Percentiles rank a stretch among this genome's conserved stretches.
Conservation (phyloP, 2,888 invertebrate genomes). For the Harpagoxenus sublaevis region DNA sequence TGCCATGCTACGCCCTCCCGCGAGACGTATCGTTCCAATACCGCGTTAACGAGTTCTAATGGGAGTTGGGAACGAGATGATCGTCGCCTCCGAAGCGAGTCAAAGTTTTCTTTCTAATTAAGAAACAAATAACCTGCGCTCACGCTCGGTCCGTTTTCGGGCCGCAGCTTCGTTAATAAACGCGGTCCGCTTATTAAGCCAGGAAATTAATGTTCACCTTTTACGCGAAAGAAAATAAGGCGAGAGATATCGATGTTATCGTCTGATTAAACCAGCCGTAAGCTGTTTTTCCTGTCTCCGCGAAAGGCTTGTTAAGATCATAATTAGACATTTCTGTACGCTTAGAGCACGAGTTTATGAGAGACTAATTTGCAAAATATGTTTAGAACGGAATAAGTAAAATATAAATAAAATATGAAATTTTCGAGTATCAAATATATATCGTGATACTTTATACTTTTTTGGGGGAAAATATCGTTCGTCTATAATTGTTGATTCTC, state of each 20-base stretch:
- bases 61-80: conserved; percentile 85
- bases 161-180: conserved; percentile 81
- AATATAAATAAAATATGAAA: neutral
- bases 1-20: conserved; percentile 67
- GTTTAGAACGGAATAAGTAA: neutral
- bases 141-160: conserved; percentile 81
- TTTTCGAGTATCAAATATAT: neutral
- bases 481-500: conserved; percentile 7
- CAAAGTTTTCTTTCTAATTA: conserved; percentile 85
- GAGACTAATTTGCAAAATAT: neutral
- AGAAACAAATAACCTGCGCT: conserved; percentile 83
- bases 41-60: conserved; percentile 85
- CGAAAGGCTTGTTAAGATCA: neutral
- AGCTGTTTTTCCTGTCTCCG: neutral
- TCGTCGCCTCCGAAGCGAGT: conserved; percentile 82
- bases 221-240: conserved; percentile 72
- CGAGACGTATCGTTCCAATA: conserved; percentile 85
- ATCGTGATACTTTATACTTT: neutral
- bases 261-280: conserved; percentile 63
- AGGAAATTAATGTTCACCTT: conserved; percentile 81
- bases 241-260: conserved; percentile 38
- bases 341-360: neutral
- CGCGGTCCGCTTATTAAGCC: conserved; percentile 81
- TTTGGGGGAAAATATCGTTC: neutral
- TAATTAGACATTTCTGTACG: neutral